Evolutionary conservation across 2,888 invertebrate species (phyloP), one percentile per base, ranked within the genome.

Genomic region (Eupithecia inturbata): DNA sequence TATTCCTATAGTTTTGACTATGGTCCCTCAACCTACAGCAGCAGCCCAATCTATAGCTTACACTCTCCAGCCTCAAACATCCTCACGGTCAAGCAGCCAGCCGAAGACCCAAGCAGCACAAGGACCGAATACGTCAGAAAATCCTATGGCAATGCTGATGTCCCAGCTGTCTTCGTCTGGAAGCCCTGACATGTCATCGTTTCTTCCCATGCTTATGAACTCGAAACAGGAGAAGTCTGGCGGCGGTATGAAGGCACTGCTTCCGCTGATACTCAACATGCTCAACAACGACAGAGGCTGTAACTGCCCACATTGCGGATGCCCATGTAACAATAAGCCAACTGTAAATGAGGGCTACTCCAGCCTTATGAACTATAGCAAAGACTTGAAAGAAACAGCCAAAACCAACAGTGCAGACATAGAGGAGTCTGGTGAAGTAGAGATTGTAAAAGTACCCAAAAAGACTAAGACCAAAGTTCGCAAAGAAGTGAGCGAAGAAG

Each of bases 191-290:
- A 33, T 80, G 22, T 72, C 70, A 69, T 80, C 77, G 66, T 76
- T 79, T 71, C 79, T 74, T 45, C 79, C 73, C 68, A 80, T 79
- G 73, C 68, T 72, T 28, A 81, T 73, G 73, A 82, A 71, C 78
- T 82, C 73, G 71, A 78, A 73, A 78, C 80, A 67, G 79, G 89
- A 22, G 85, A 89, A 82, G 67, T 83, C 88, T 2, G 86, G 88
- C 1, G 88, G 78, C 1, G 88, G 78, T 78, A 83, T 92, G 36
- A 92, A 92, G 81, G 73, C 87, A 28, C 78, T 94, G 33, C 82
- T 93, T 3, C 93, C 94, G 1, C 80, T 93, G n/a, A 84, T 94
- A 77, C 79, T 93, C 16, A 88, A 89, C 76, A 80, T 93, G 66
- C 68, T 94, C 26, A 33, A 89, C 88, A 64, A 36, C 77, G 93